Evolutionary conservation across 2,888 invertebrate species (phyloP).

Genomic region (Ormia ochracea): DNA sequence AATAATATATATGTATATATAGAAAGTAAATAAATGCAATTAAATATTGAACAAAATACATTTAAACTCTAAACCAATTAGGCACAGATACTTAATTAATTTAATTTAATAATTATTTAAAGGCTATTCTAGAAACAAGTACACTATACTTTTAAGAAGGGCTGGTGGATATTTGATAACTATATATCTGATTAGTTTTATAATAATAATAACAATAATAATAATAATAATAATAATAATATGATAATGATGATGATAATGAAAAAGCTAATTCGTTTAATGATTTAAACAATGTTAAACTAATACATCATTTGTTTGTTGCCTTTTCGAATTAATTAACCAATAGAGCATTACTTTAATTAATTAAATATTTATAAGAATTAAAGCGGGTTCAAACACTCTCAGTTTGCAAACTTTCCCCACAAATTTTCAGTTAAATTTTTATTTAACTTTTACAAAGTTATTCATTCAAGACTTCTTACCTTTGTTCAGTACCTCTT

Average conservation of each 20-base stretch:
- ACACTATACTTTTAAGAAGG: background rate
- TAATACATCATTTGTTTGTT: constrained; percentile 40
- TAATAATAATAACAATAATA: background rate
- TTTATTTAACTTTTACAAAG: background rate
- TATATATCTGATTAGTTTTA: background rate
- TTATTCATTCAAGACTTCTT: constrained; percentile 46
- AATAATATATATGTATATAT: constrained; percentile 7
- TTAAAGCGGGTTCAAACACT: constrained; percentile 59
- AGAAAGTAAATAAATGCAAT: background rate
- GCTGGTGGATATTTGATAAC: constrained; percentile 23
- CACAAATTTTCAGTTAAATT: constrained; percentile 26
- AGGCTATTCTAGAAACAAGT: constrained; percentile 36
- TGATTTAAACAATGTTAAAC: constrained; percentile 45
- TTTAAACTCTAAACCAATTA: constrained; percentile 40
- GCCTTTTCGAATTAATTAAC: constrained; percentile 8
- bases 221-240: constrained; percentile 25
- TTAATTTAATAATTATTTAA: constrained; percentile 30
- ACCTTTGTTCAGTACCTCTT: constrained; percentile 35
- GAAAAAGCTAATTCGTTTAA: constrained; percentile 56
- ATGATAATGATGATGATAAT: no score
- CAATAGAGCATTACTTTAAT: constrained; percentile 27
- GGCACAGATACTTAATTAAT: constrained; percentile 29
- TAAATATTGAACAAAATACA: constrained; percentile 17
- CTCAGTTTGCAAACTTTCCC: constrained; percentile 1
- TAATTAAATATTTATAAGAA: constrained; percentile 25